Percentiles rank a stretch among this genome's conserved stretches.
Conservation (phyloP, 1,140 invertebrate species). For the Tetragonula clypearis region DNA sequence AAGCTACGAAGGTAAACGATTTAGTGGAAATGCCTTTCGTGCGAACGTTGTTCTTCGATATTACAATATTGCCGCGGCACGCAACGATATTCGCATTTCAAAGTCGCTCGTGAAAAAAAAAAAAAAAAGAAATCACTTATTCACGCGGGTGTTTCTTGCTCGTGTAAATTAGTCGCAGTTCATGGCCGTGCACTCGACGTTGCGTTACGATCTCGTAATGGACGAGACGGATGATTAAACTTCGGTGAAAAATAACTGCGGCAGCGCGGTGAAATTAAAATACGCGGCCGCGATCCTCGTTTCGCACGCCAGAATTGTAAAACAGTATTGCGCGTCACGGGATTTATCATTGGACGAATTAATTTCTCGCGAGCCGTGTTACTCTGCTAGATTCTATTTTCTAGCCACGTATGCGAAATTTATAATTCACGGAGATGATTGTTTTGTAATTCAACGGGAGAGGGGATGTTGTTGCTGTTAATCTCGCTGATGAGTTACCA, state of each 20-base stretch:
- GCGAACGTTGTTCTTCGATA: background rate
- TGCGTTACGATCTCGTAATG: background rate
- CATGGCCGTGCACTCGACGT: background rate
- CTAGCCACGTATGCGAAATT: background rate
- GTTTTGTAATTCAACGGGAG: background rate
- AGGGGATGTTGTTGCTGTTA: background rate
- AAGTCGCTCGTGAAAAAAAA: background rate
- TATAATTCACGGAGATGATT: background rate
- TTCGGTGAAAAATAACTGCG: background rate
- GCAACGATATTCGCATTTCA: constrained; percentile 7
- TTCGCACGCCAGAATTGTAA: background rate
- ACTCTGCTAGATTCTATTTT: background rate
- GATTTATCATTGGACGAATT: constrained; percentile 9
- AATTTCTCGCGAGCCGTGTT: constrained; percentile 9
- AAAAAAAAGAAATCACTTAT: background rate
- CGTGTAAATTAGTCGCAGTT: constrained; percentile 7
- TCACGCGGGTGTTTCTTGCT: background rate
- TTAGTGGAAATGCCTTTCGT: background rate
- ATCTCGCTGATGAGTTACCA: background rate
- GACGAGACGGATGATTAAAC: background rate
- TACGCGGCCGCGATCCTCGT: background rate
- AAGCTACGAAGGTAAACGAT: background rate
- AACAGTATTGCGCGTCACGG: background rate
- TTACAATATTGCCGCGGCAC: background rate
- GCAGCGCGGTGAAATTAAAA: constrained; percentile 1